Evolutionary conservation across 2,888 invertebrate genomes (phyloP).

Genomic region (Mesorhabditis spiculigera): DNA sequence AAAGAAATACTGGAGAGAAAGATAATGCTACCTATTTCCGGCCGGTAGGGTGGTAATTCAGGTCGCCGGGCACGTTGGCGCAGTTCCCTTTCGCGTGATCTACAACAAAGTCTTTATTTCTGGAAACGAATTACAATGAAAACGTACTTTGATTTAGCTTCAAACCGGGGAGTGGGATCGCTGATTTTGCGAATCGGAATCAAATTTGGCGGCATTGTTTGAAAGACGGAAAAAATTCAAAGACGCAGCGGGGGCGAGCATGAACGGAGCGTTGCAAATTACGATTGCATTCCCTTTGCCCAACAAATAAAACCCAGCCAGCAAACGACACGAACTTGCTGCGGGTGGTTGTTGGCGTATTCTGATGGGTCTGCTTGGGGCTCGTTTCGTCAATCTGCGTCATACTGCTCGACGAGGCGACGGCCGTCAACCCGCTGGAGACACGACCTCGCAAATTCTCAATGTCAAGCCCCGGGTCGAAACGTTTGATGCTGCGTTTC

Average conservation of each 20-base stretch:
- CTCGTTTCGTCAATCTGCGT: conserved; percentile 19
- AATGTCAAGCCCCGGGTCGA: conserved; percentile 29
- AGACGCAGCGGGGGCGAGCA: background rate
- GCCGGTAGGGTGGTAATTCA: conserved; percentile 5
- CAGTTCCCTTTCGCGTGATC: background rate
- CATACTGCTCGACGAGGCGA: conserved; percentile 14
- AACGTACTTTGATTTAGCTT: too few species aligned
- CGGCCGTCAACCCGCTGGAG: conserved; percentile 5
- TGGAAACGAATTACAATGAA: background rate
- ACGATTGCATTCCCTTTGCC: background rate
- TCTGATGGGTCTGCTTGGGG: conserved; percentile 16
- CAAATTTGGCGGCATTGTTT: conserved; percentile 22
- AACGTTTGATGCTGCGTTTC: conserved; percentile 67
- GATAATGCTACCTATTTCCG: conserved; percentile 13
- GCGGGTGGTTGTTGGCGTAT: conserved; percentile 15
- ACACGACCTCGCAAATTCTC: conserved; percentile 25
- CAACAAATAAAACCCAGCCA: too few species aligned
- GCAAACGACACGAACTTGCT: background rate
- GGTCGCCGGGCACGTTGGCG: background rate
- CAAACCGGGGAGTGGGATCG: too few species aligned
- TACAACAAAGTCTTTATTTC: background rate
- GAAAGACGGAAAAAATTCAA: background rate
- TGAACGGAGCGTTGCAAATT: background rate
- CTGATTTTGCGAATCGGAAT: conserved; percentile 13
- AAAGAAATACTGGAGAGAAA: too few species aligned